Percentiles rank a stretch among this genome's conserved stretches.
Evolutionary conservation across 2,888 invertebrate species (phyloP).

Genomic region (Cheilosia scutellata): DNA sequence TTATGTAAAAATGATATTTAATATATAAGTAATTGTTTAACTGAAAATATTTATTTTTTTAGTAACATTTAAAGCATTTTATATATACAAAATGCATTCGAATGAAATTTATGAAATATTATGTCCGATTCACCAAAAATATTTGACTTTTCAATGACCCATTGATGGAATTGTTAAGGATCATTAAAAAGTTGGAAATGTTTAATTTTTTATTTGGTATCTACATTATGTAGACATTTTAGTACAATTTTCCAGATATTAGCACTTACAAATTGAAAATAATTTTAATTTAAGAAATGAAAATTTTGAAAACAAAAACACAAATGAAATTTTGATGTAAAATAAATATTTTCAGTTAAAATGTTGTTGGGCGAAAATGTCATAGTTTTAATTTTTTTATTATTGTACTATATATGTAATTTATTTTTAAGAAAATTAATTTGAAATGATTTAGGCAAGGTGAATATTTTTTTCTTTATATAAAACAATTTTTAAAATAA

Average conservation of each 20-base stretch:
- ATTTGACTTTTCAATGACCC: neutral
- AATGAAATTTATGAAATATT: neutral
- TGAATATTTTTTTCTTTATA: too few relatives aligned
- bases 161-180: neutral
- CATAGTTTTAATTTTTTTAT: conserved; percentile 9
- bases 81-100: neutral
- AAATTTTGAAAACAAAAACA: neutral
- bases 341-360: conserved; percentile 67
- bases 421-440: neutral
- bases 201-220: neutral
- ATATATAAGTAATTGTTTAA: conserved; percentile 47
- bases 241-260: neutral
- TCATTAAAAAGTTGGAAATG: neutral
- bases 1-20: conserved; percentile 50
- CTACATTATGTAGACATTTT: neutral
- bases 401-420: neutral
- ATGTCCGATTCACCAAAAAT: too few relatives aligned
- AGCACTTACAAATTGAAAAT: neutral
- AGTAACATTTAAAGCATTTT: conserved; percentile 21
- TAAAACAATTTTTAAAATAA: too few relatives aligned
- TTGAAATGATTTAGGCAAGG: too few relatives aligned
- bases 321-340: conserved; percentile 4
- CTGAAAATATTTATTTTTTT: conserved; percentile 67
- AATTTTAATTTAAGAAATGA: neutral
- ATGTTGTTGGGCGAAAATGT: conserved; percentile 34